phyloP scores from a whole-genome alignment of 1,140 invertebrate genomes.

The Tachypleus tridentatus region DNA sequence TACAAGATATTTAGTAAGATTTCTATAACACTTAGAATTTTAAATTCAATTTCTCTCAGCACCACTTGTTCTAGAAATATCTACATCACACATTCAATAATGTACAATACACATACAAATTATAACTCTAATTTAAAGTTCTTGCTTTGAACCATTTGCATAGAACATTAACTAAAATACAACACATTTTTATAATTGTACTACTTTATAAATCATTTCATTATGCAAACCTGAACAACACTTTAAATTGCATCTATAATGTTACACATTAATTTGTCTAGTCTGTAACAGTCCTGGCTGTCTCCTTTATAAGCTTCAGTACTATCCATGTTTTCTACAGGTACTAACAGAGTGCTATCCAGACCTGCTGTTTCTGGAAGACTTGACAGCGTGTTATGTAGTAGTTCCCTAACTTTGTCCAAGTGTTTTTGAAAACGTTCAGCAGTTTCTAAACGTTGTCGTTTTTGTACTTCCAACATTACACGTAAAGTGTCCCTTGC shows the following conservation, averaged over 20 bases:
- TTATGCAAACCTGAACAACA: no score
- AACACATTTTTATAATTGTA: no score
- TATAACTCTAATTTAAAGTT: no score
- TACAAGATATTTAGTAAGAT: no score
- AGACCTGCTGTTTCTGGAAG: slow-evolving; percentile 70
- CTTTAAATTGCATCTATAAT: slow-evolving; percentile 56
- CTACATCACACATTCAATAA: no score
- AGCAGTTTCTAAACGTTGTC: slow-evolving; percentile 79
- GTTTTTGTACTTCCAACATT: slow-evolving; percentile 91
- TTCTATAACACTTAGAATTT: no score
- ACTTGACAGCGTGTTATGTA: slow-evolving; percentile 61
- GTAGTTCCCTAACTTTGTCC: slow-evolving; percentile 52
- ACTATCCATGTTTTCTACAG: slow-evolving; percentile 35
- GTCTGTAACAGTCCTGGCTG: slow-evolving; percentile 57
- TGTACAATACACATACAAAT: no score
- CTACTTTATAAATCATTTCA: no score
- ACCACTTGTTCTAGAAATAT: no score
- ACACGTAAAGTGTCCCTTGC: slow-evolving; percentile 47
- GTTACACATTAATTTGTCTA: slow-evolving; percentile 86
- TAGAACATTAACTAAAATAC: no score
- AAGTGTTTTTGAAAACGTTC: slow-evolving; percentile 83
- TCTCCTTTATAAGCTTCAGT: slow-evolving; percentile 41
- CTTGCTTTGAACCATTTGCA: no score
- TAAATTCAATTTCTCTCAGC: no score
- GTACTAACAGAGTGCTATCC: slow-evolving; percentile 51